Conservation (phyloP, 2,797 vertebrate genomes). For the Peromyscus aztecus region DNA sequence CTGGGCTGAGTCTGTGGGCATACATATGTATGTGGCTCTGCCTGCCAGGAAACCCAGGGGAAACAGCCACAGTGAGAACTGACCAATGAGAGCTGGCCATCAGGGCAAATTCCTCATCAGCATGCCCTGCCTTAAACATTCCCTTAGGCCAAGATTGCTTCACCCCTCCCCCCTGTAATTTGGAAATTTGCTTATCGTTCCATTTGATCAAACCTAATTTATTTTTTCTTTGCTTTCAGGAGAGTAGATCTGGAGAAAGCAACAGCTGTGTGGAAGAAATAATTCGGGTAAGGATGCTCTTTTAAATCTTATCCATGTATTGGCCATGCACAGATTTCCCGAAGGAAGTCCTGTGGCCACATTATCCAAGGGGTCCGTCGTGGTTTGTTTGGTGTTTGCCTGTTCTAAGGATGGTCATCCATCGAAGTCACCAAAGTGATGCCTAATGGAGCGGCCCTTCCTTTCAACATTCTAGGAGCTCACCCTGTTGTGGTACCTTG, state of each 20-base stretch:
- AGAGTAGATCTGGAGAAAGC: conserved; percentile 86
- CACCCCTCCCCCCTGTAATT: not conserved
- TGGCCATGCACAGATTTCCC: not conserved
- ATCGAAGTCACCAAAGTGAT: not conserved
- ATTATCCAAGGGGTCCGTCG: not conserved
- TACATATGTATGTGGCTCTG: accelerated
- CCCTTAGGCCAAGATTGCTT: not conserved
- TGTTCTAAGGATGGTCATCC: not conserved
- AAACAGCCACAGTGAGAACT: not conserved
- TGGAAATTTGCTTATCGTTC: not conserved
- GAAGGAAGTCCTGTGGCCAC: not conserved
- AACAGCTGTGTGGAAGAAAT: conserved; percentile 91
- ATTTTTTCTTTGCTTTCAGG: conserved; percentile 88
- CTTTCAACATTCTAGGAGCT: not conserved
- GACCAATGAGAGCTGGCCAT: accelerated
- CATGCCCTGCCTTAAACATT: not conserved
- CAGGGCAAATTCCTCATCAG: not conserved
- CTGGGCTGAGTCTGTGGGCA: accelerated
- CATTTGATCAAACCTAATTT: conserved; percentile 74
- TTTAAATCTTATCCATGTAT: not conserved
- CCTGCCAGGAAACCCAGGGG: not conserved
- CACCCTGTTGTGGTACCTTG: conserved; percentile 57
- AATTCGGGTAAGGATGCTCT: conserved; percentile 87
- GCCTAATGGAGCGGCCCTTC: not conserved
- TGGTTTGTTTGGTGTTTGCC: not conserved